Conservation (phyloP, 1,140 invertebrate genomes). For the Yoshiicerus persimilis region DNA sequence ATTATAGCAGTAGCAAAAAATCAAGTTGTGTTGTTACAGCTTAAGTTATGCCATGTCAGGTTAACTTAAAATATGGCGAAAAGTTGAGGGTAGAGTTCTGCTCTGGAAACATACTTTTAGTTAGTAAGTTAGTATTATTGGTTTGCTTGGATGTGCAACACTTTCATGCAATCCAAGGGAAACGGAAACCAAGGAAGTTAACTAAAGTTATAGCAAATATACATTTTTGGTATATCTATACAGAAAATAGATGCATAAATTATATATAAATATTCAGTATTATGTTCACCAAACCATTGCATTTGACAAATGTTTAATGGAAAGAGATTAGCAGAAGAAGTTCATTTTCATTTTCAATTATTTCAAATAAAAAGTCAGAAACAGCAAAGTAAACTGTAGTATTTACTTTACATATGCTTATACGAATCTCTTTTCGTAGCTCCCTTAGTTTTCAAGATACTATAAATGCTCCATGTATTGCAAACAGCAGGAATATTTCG, state of each 20-base stretch:
- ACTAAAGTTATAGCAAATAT: background rate
- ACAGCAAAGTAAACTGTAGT: background rate
- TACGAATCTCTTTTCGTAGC: background rate
- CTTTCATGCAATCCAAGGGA: background rate
- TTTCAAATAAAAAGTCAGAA: background rate
- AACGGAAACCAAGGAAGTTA: background rate
- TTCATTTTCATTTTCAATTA: conserved; percentile 1
- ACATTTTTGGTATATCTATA: background rate
- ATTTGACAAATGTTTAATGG: background rate
- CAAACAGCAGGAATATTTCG: too few species aligned
- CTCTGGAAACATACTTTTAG: background rate
- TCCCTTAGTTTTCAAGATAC: too few species aligned
- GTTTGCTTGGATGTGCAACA: background rate
- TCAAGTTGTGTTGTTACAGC: background rate
- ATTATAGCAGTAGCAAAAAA: too few species aligned
- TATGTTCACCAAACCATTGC: background rate
- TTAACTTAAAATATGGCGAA: background rate
- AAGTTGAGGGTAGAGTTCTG: background rate
- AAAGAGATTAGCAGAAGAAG: too few species aligned
- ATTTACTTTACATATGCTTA: background rate
- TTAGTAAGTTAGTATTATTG: background rate
- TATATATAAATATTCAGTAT: too few species aligned
- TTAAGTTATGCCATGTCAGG: conserved; percentile 13
- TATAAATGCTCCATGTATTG: background rate
- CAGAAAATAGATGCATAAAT: too few species aligned